Evolutionary conservation across 2,113 vertebrate species (phyloP).

Genomic region (Lates calcarifer): DNA sequence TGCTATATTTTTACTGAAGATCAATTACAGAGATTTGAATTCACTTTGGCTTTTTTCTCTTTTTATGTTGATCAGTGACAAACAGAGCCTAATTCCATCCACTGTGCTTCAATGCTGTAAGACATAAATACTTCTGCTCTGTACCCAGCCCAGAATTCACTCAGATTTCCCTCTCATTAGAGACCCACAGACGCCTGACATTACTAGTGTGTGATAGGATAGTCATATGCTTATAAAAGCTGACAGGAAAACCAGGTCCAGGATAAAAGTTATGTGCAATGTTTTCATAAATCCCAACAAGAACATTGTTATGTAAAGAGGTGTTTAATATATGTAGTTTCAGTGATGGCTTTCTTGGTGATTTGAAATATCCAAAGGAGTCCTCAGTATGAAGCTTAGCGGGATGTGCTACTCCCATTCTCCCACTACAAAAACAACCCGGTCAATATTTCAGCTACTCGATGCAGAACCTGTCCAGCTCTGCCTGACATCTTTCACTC

Average conservation of each 20-base stretch:
- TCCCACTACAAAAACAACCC: conserved; percentile 11
- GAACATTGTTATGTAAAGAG: neutral
- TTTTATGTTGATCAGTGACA: neutral
- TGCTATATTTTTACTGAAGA: neutral
- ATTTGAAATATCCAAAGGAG: neutral
- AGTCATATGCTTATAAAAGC: neutral
- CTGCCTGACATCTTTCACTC: neutral
- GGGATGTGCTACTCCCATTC: neutral
- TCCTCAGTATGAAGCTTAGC: conserved; percentile 3
- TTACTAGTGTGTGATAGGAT: neutral
- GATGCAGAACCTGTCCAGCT: conserved; percentile 15
- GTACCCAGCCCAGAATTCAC: neutral
- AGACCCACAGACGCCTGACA: neutral
- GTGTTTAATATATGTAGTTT: neutral
- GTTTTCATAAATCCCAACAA: conserved; percentile 9
- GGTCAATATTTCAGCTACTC: conserved; percentile 15
- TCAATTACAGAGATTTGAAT: neutral
- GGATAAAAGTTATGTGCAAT: neutral
- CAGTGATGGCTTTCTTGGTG: neutral
- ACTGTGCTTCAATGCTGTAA: conserved; percentile 18
- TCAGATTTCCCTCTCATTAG: neutral
- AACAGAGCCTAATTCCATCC: neutral
- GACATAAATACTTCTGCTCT: neutral
- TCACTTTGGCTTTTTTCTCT: conserved; percentile 1
- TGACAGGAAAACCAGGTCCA: neutral